phyloP scores from a whole-genome alignment of 2,113 vertebrate species.

The Thermophis baileyi region DNA sequence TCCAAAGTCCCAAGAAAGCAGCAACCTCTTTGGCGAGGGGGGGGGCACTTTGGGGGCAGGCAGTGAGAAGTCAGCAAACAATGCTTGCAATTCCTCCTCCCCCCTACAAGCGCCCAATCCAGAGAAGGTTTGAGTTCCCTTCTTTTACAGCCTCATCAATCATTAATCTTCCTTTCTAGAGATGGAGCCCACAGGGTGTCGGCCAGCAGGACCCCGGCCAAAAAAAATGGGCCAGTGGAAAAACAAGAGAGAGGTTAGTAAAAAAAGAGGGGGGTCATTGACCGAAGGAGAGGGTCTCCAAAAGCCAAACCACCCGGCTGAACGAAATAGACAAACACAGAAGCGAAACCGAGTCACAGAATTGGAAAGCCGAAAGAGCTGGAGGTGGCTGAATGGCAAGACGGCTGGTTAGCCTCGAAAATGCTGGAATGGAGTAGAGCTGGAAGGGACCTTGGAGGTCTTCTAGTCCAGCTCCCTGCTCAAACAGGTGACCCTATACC shows the following conservation, averaged over 20 bases:
- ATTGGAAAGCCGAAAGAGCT: background rate
- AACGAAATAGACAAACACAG: background rate
- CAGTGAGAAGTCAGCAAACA: background rate
- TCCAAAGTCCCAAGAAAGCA: background rate
- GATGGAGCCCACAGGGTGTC: background rate
- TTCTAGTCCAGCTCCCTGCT: no score
- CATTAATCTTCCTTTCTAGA: background rate
- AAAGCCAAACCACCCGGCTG: background rate
- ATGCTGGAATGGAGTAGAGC: no score
- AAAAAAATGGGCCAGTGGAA: background rate
- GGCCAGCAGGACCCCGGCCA: no score
- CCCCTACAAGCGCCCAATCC: background rate
- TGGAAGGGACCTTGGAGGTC: no score
- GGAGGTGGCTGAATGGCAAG: background rate
- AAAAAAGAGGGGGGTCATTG: no score
- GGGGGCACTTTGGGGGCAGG: background rate
- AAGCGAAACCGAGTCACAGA: background rate
- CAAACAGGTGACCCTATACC: no score
- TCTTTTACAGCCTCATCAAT: background rate
- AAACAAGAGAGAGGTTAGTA: background rate
- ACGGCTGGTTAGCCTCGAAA: background rate
- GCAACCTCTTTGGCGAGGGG: background rate
- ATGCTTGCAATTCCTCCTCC: background rate
- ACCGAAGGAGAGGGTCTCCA: background rate
- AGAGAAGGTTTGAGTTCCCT: background rate